Percentiles rank a stretch among this genome's conserved stretches.
Conservation (phyloP, 2,113 vertebrate species). For the Eptesicus fuscus region DNA sequence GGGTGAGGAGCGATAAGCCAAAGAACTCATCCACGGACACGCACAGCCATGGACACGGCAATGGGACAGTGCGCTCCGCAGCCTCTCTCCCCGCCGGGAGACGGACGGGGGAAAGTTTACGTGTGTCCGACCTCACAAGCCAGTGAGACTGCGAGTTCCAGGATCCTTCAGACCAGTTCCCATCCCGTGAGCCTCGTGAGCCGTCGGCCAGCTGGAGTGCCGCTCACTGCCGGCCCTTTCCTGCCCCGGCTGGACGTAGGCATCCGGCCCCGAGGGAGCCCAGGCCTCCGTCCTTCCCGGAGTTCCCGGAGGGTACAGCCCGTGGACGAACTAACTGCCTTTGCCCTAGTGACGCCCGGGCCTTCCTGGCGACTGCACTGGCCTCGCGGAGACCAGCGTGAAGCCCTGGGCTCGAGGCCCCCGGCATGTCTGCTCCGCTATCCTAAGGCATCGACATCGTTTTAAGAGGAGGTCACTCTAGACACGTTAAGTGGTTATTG, state of each 20-base stretch:
- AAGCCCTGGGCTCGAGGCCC: too few relatives aligned
- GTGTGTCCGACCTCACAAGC: neutral
- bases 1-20: too few relatives aligned
- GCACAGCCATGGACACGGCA: too few relatives aligned
- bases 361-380: neutral
- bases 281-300: neutral
- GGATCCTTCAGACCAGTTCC: neutral
- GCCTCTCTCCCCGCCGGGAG: too few relatives aligned
- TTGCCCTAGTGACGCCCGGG: neutral
- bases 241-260: too few relatives aligned
- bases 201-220: too few relatives aligned
- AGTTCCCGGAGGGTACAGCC: neutral
- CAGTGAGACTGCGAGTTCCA: neutral
- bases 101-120: neutral
- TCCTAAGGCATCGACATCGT: neutral
- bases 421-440: neutral
- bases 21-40: too few relatives aligned
- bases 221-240: rapidly evolving
- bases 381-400: too few relatives aligned
- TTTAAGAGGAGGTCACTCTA: neutral
- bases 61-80: rapidly evolving
- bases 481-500: neutral
- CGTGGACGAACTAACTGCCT: neutral
- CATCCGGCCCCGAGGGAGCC: neutral
- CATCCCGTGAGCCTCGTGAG: rapidly evolving